Percentiles rank a stretch among this genome's conserved stretches.
Conservation (phyloP, 2,888 invertebrate genomes). For the Perdita meconis region DNA sequence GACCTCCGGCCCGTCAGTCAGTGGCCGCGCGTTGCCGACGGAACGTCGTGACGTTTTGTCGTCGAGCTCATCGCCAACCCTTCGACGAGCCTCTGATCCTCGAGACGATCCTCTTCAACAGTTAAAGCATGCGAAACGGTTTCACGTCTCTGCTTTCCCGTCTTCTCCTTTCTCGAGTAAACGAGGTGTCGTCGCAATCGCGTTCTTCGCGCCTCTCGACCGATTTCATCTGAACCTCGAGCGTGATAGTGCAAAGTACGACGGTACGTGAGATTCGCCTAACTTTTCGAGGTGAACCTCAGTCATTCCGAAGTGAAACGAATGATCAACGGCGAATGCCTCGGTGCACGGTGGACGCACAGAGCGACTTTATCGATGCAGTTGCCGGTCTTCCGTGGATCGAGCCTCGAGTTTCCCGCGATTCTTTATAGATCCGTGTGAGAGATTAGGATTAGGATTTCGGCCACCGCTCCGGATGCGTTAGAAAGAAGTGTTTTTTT, state of each 20-base stretch:
- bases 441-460: no score
- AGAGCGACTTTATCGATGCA: not conserved
- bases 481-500: no score
- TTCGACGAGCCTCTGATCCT: not conserved
- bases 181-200: slow-evolving; percentile 10
- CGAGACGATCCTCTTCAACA: not conserved
- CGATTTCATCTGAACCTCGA: not conserved
- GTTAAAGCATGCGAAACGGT: not conserved
- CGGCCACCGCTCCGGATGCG: no score
- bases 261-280: not conserved
- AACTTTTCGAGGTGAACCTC: no score
- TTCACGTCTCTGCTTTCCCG: no score
- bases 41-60: slow-evolving; percentile 27
- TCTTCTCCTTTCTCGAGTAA: not conserved
- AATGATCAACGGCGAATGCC: not conserved
- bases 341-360: not conserved
- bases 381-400: slow-evolving; percentile 11
- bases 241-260: slow-evolving; percentile 21
- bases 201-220: slow-evolving; percentile 21
- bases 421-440: no score
- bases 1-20: slow-evolving; percentile 60
- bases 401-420: slow-evolving; percentile 36
- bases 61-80: not conserved
- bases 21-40: slow-evolving; percentile 63
- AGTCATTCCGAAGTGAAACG: no score